phyloP scores from a whole-genome alignment of 2,797 vertebrate species.

The Prionace glauca region DNA sequence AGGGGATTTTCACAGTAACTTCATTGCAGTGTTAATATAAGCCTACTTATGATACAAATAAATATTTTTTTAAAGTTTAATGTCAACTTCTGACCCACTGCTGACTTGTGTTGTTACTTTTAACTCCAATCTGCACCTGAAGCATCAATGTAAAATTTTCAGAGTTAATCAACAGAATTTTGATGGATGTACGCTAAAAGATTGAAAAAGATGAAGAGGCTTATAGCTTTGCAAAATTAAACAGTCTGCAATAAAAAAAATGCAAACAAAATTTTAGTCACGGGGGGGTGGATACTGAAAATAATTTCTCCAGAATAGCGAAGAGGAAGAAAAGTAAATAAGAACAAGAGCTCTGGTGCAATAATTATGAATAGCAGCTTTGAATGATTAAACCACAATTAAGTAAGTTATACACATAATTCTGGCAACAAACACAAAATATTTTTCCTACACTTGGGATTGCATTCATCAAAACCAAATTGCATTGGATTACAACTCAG shows the following conservation, averaged over 20 bases:
- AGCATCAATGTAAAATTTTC: constrained; percentile 2
- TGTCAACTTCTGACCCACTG: background rate
- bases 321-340: background rate
- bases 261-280: background rate
- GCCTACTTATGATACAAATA: too few relatives aligned
- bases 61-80: too few relatives aligned
- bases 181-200: background rate
- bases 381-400: constrained; percentile 19
- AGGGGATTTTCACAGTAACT: too few relatives aligned
- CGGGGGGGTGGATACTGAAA: background rate
- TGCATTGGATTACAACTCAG: background rate
- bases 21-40: too few relatives aligned
- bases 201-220: background rate
- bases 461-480: background rate
- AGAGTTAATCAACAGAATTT: background rate
- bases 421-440: constrained; percentile 6
- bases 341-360: background rate
- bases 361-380: background rate
- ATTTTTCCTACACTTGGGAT: background rate
- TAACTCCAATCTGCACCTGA: background rate
- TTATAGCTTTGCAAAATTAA: background rate
- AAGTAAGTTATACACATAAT: background rate
- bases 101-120: background rate
- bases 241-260: background rate
- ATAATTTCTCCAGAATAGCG: background rate